Conservation (phyloP, 2,888 invertebrate species). For the Archips xylosteana region DNA sequence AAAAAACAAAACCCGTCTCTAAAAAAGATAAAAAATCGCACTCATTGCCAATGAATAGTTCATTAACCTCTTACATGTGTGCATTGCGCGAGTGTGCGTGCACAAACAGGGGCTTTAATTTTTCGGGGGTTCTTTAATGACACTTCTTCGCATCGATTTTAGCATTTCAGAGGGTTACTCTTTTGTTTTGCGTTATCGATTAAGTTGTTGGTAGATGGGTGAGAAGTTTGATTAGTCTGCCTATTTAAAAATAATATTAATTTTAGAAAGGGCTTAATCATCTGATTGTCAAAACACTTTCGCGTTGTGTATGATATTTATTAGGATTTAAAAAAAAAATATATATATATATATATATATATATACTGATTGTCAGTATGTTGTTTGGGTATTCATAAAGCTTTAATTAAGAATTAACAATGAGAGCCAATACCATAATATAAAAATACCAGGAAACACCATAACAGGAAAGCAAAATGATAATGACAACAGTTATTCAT, state of each 20-base stretch:
- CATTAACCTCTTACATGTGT: slow-evolving; percentile 63
- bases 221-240: slow-evolving; percentile 9
- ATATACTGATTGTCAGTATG: no score
- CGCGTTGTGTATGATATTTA: no score
- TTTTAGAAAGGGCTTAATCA: no score
- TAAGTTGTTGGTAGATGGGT: slow-evolving; percentile 52
- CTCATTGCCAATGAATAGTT: slow-evolving; percentile 60
- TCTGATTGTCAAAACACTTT: no score
- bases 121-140: slow-evolving; percentile 85
- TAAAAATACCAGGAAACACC: no score
- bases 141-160: slow-evolving; percentile 85
- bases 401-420: no score
- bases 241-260: neutral
- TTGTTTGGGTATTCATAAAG: no score
- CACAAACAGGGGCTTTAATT: slow-evolving; percentile 75
- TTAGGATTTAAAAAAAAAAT: no score
- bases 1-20: neutral
- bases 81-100: slow-evolving; percentile 62
- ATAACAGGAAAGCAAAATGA: no score
- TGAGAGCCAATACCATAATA: no score
- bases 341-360: no score
- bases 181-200: slow-evolving; percentile 82
- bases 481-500: no score
- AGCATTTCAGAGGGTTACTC: slow-evolving; percentile 79
- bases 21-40: slow-evolving; percentile 49